Percentiles rank a stretch among this genome's conserved stretches.
Conservation (phyloP, 2,797 vertebrate genomes). For the Acipenser ruthenus region DNA sequence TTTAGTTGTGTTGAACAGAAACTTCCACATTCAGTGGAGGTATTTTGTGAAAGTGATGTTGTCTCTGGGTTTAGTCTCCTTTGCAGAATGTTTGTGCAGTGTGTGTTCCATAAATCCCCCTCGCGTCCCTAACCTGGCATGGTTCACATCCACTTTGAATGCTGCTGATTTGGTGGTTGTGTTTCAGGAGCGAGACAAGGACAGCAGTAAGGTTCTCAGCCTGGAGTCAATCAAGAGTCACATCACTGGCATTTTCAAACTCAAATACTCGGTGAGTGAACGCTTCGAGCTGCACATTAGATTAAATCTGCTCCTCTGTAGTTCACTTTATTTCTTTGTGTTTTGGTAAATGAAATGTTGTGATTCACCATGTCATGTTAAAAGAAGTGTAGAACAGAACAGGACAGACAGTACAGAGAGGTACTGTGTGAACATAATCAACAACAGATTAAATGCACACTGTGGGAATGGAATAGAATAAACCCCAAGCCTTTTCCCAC, state of each 20-base stretch:
- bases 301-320: neutral
- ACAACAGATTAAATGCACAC: too few species aligned
- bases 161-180: constrained; percentile 9
- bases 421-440: too few species aligned
- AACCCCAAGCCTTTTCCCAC: too few species aligned
- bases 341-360: too few species aligned
- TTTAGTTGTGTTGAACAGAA: too few species aligned
- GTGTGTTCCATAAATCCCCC: constrained; percentile 20
- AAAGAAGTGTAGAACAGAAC: too few species aligned
- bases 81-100: neutral
- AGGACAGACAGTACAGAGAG: too few species aligned
- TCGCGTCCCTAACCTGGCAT: constrained; percentile 15
- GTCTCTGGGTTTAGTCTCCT: too few species aligned
- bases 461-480: too few species aligned
- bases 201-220: constrained; percentile 43
- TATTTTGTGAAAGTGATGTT: too few species aligned
- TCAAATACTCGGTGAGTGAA: constrained; percentile 67
- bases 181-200: constrained; percentile 54
- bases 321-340: neutral
- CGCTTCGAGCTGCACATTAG: neutral
- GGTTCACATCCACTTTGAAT: neutral
- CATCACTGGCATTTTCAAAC: constrained; percentile 74
- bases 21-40: too few species aligned
- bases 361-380: too few species aligned
- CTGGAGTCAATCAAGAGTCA: constrained; percentile 72